Evolutionary conservation across 2,888 invertebrate species (phyloP).

Genomic region (Drosophila histrio): DNA sequence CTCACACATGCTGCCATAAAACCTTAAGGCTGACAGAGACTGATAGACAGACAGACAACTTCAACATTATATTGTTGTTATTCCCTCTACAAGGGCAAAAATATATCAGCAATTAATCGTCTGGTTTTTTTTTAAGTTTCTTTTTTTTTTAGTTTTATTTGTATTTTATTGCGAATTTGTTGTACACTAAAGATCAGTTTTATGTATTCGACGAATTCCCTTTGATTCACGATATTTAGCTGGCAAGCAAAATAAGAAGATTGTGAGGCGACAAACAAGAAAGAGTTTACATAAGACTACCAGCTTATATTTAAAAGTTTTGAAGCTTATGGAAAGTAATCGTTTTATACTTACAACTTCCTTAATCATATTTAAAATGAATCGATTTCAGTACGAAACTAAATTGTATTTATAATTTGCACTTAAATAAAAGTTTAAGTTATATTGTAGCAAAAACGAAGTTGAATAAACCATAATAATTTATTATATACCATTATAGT

Average conservation of each 20-base stretch:
- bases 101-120: slow-evolving; percentile 39
- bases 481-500: background rate
- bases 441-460: no score
- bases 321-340: no score
- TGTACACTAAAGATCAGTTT: slow-evolving; percentile 1
- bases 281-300: no score
- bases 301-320: no score
- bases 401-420: no score
- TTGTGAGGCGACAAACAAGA: background rate
- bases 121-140: slow-evolving; percentile 14
- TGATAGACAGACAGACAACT: background rate
- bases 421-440: no score
- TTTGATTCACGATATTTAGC: background rate
- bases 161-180: slow-evolving; percentile 24
- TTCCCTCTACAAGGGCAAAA: slow-evolving; percentile 39
- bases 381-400: no score
- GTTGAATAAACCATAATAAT: no score
- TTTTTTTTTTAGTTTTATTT: slow-evolving; percentile 16
- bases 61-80: background rate
- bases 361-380: no score
- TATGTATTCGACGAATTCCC: background rate
- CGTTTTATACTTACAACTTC: no score
- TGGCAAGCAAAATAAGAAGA: background rate
- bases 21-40: slow-evolving; percentile 11
- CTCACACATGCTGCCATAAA: slow-evolving; percentile 9